Evolutionary conservation across 2,113 vertebrate species (phyloP).

Genomic region (Leucopternis melanops): DNA sequence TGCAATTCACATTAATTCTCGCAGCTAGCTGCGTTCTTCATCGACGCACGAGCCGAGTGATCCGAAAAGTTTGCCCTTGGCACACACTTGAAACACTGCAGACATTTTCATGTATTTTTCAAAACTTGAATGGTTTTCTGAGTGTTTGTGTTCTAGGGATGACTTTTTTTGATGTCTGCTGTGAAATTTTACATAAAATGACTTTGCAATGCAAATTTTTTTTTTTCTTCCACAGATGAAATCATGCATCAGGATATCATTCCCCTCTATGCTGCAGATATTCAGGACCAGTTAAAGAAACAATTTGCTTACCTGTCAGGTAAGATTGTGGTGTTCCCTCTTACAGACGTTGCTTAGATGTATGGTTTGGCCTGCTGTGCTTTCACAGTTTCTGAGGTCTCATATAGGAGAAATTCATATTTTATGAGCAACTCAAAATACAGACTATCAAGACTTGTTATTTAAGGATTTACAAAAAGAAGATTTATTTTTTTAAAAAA

Average conservation of each 20-base stretch:
- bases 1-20: no score
- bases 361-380: not conserved
- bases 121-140: not conserved
- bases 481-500: not conserved
- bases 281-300: slow-evolving; percentile 88
- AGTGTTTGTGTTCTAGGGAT: not conserved
- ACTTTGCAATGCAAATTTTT: not conserved
- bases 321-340: slow-evolving; percentile 34
- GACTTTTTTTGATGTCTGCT: not conserved
- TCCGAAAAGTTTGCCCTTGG: not conserved
- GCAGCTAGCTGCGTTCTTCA: no score
- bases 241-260: slow-evolving; percentile 94
- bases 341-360: not conserved
- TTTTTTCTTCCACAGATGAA: slow-evolving; percentile 73
- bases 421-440: not conserved
- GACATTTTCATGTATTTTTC: not conserved
- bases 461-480: not conserved
- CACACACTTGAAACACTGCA: not conserved
- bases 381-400: not conserved
- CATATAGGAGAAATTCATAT: not conserved
- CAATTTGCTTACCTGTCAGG: slow-evolving; percentile 94
- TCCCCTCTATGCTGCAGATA: slow-evolving; percentile 87
- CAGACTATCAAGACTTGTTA: not conserved
- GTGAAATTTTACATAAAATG: not conserved
- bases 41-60: no score